Percentiles rank a stretch among this genome's conserved stretches.
These are phyloP conservation scores for Dasypolia templi DNA, from an alignment of 2,888 invertebrate species.

Conservation along the genomic window DNA sequence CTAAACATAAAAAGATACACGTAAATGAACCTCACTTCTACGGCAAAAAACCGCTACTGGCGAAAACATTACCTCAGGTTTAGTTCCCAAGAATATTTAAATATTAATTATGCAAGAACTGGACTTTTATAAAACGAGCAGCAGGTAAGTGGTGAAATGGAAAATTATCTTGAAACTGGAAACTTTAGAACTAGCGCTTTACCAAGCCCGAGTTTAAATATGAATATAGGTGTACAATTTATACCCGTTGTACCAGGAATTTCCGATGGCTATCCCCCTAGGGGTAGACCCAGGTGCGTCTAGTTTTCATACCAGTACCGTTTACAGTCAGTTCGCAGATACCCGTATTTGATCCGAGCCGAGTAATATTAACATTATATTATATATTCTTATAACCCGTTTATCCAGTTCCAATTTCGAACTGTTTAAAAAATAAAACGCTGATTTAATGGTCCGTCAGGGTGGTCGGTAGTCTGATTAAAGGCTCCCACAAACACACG, in stretches of 20 bases:
- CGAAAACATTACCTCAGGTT: neutral
- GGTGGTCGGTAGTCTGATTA: constrained; percentile 13
- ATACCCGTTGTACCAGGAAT: neutral
- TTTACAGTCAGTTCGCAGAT: neutral
- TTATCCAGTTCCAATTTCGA: constrained; percentile 29
- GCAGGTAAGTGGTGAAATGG: constrained; percentile 18
- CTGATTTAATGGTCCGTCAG: constrained; percentile 26
- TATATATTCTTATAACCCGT: no score
- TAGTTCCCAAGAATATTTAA: constrained; percentile 40
- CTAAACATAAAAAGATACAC: no score
- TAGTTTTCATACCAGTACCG: neutral
- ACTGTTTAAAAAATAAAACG: no score
- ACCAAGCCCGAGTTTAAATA: constrained; percentile 5
- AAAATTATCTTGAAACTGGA: constrained; percentile 28
- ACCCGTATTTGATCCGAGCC: constrained; percentile 1
- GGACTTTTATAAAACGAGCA: constrained; percentile 14
- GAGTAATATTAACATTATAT: no score
- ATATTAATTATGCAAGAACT: constrained; percentile 41
- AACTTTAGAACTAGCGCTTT: constrained; percentile 11
- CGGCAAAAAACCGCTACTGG: constrained; percentile 1
- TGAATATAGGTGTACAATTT: constrained; percentile 28
- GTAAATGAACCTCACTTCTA: constrained; percentile 8
- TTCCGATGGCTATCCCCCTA: neutral
- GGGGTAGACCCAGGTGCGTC: neutral
- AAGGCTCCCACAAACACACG: no score